These are phyloP conservation scores for Sepioteuthis lessoniana DNA, from an alignment of 2,888 invertebrate genomes.

Conservation along the genomic window DNA sequence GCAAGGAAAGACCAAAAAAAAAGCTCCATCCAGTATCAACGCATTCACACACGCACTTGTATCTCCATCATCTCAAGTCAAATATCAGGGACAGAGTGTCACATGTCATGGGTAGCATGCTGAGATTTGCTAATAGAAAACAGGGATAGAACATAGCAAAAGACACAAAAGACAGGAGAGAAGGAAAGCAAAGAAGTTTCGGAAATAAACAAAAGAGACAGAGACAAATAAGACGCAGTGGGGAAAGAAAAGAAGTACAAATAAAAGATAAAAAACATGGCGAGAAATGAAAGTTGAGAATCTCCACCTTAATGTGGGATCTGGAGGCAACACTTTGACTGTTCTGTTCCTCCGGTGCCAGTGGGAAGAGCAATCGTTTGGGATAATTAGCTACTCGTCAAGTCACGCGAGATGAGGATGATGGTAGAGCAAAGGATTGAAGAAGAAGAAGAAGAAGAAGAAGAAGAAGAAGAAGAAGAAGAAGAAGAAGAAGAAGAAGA, in stretches of 20 bases:
- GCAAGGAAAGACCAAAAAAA: neutral
- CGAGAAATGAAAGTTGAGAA: neutral
- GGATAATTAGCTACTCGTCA: neutral
- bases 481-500: too few relatives aligned
- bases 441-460: neutral
- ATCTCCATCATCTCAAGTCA: neutral
- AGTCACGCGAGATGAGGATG: neutral
- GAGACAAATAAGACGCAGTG: too few relatives aligned
- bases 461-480: too few relatives aligned
- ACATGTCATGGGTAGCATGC: neutral
- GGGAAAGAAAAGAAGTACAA: neutral
- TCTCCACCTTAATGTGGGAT: neutral
- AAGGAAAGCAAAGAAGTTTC: neutral
- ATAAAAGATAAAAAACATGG: neutral
- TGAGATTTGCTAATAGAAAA: too few relatives aligned
- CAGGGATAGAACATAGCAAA: too few relatives aligned
- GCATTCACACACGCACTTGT: neutral
- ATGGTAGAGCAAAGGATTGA: neutral
- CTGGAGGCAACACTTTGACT: slow-evolving; percentile 7
- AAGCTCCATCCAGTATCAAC: neutral
- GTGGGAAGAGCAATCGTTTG: neutral
- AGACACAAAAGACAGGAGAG: neutral
- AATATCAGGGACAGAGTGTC: neutral
- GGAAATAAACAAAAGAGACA: neutral
- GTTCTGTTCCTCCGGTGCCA: neutral